These are phyloP conservation scores for Pelodiscus sinensis DNA, from an alignment of 2,113 vertebrate genomes.

Conservation along the genomic window DNA sequence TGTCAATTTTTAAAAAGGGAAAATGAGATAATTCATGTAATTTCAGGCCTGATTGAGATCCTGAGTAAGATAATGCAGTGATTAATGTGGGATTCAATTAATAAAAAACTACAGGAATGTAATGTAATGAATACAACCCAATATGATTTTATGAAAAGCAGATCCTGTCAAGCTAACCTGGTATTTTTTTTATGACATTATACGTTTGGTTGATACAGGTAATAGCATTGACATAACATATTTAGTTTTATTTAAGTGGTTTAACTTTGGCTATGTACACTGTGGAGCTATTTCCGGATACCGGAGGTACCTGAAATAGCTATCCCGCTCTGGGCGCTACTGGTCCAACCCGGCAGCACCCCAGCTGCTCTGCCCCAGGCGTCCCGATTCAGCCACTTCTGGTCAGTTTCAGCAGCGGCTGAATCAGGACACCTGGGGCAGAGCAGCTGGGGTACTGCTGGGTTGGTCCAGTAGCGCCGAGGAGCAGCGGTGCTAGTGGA, in stretches of 20 bases:
- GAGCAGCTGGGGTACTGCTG: too few species aligned
- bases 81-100: background rate
- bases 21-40: background rate
- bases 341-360: too few species aligned
- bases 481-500: too few species aligned
- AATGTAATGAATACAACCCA: background rate
- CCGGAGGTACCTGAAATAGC: too few species aligned
- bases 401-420: too few species aligned
- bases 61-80: background rate
- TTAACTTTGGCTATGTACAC: background rate
- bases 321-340: too few species aligned
- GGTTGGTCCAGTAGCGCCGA: too few species aligned
- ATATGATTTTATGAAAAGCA: background rate
- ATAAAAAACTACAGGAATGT: background rate
- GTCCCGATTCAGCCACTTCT: too few species aligned
- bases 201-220: background rate
- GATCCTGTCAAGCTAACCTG: background rate
- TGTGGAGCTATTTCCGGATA: too few species aligned
- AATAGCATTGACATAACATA: background rate
- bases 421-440: too few species aligned
- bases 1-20: background rate
- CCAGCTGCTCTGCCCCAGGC: too few species aligned
- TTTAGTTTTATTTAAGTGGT: background rate
- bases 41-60: background rate
- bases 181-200: background rate